Evolutionary conservation across 2,888 invertebrate species (phyloP).

Genomic region (Panzeria rudis): DNA sequence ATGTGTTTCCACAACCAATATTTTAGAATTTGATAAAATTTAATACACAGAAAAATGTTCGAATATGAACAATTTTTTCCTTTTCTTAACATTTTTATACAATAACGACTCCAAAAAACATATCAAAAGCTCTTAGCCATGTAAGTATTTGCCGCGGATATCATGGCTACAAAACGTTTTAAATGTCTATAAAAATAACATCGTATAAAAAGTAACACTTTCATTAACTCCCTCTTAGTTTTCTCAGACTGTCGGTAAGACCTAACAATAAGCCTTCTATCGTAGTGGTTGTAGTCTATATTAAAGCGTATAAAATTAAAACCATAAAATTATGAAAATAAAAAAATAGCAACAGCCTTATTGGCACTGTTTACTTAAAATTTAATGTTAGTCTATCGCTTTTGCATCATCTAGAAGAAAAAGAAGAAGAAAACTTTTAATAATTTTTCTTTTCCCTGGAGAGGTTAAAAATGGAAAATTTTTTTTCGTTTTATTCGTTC

Average conservation of each 20-base stretch:
- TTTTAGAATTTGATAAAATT: too few species aligned
- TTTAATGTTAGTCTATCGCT: constrained; percentile 69
- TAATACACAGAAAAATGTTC: too few species aligned
- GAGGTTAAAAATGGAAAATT: constrained; percentile 64
- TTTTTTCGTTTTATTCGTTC: constrained; percentile 20
- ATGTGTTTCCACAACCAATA: too few species aligned
- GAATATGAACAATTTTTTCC: too few species aligned
- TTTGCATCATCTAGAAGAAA: constrained; percentile 57
- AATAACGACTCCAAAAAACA: too few species aligned
- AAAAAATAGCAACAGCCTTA: constrained; percentile 24
- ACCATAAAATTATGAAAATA: constrained; percentile 60
- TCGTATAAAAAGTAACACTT: constrained; percentile 76
- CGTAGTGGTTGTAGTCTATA: constrained; percentile 28
- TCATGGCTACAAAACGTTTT: too few species aligned
- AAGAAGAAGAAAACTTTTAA: constrained; percentile 42
- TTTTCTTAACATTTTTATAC: too few species aligned
- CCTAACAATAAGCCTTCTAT: too few species aligned
- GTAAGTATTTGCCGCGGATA: too few species aligned
- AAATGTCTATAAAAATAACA: too few species aligned
- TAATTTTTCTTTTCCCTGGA: constrained; percentile 71
- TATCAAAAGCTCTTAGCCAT: too few species aligned
- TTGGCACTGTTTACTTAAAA: constrained; percentile 33
- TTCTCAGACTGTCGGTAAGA: too few species aligned
- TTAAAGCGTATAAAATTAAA: constrained; percentile 30
- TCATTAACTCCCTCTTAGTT: constrained; percentile 48